phyloP scores from a whole-genome alignment of 2,797 vertebrate genomes.

The Adrianichthys oophorus region DNA sequence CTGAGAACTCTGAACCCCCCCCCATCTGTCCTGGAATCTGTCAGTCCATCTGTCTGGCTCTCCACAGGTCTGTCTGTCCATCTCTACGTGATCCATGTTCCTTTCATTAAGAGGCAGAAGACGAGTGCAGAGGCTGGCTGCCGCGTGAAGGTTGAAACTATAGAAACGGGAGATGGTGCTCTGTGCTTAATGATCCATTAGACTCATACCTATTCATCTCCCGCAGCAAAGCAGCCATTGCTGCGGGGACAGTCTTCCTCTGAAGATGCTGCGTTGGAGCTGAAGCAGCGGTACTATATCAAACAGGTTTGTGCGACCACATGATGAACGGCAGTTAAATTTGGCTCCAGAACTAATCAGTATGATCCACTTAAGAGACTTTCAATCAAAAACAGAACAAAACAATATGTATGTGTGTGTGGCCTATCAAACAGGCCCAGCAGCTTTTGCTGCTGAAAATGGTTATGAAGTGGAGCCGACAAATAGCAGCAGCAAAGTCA shows the following conservation, averaged over 20 bases:
- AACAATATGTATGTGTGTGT: too few species aligned
- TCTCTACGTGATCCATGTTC: slow-evolving; percentile 49
- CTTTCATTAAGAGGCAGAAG: slow-evolving; percentile 53
- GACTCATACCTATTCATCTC: slow-evolving; percentile 72
- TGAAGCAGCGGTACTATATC: slow-evolving; percentile 15
- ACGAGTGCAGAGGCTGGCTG: slow-evolving; percentile 42
- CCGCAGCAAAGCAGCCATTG: slow-evolving; percentile 44
- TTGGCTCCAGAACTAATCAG: too few species aligned
- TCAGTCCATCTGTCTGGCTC: slow-evolving; percentile 47
- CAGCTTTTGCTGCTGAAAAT: slow-evolving; percentile 37
- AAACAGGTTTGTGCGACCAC: too few species aligned
- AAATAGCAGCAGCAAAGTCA: slow-evolving; percentile 51
- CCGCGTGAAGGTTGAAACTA: slow-evolving; percentile 72
- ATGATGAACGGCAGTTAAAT: too few species aligned
- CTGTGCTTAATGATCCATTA: slow-evolving; percentile 72
- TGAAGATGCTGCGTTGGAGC: slow-evolving; percentile 46
- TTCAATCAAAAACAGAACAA: too few species aligned
- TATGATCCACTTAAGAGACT: neutral
- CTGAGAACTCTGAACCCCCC: slow-evolving; percentile 35
- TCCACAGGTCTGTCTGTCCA: slow-evolving; percentile 61
- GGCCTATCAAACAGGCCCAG: slow-evolving; percentile 5
- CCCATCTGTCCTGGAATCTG: slow-evolving; percentile 66
- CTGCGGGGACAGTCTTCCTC: slow-evolving; percentile 48
- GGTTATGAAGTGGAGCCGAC: slow-evolving; percentile 47
- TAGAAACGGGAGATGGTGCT: slow-evolving; percentile 55